phyloP scores from a whole-genome alignment of 2,113 vertebrate species.

The Leptobrachium ailaonicum region DNA sequence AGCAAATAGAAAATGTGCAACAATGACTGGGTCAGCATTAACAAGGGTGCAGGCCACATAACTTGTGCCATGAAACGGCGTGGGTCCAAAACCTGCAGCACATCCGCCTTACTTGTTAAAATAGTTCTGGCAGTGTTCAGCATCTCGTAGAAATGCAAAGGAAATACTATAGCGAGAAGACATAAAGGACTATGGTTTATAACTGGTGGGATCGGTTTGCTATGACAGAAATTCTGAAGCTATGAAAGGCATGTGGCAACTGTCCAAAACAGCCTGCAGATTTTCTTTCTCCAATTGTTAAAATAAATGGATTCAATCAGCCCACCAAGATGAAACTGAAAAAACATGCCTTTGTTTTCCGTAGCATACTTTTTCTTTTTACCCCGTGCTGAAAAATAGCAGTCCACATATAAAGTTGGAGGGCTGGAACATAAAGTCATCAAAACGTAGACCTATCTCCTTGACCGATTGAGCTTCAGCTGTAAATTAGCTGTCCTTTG shows the following conservation, averaged over 20 bases:
- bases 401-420: not conserved
- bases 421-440: not conserved
- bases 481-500: too few relatives aligned
- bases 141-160: constrained; percentile 54
- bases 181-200: constrained; percentile 67
- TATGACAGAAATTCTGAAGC: constrained; percentile 73
- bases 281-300: constrained; percentile 47
- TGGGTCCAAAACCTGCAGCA: constrained; percentile 58
- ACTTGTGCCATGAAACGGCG: constrained; percentile 37
- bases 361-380: constrained; percentile 57
- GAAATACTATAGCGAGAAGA: constrained; percentile 53
- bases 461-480: too few relatives aligned
- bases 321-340: constrained; percentile 59
- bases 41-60: constrained; percentile 8
- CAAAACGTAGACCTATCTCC: not conserved
- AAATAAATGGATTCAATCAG: constrained; percentile 59
- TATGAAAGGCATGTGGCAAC: constrained; percentile 73
- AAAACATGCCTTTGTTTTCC: constrained; percentile 66
- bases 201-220: constrained; percentile 62
- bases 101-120: constrained; percentile 59
- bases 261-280: constrained; percentile 58
- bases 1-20: not conserved
- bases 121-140: constrained; percentile 50
- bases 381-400: not conserved
- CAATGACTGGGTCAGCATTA: constrained; percentile 21